Evolutionary conservation across 2,888 invertebrate species (phyloP).

Genomic region (Linnaemya vulpina): DNA sequence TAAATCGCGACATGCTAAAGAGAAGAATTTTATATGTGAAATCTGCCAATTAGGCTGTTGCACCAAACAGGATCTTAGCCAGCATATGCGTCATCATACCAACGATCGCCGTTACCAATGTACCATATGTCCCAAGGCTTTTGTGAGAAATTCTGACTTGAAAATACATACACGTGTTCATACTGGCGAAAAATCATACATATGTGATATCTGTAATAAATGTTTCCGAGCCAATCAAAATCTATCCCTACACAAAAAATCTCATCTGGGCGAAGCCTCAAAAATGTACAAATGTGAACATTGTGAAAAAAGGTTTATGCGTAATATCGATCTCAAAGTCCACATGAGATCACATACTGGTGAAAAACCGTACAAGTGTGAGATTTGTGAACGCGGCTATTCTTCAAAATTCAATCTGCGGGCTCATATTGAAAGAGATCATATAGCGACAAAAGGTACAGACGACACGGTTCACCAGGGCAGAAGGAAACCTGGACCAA

Average conservation of each 20-base stretch:
- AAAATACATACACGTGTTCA: conserved; percentile 80
- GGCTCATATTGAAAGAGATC: conserved; percentile 79
- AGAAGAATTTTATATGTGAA: conserved; percentile 80
- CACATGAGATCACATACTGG: conserved; percentile 81
- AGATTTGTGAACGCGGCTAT: conserved; percentile 78
- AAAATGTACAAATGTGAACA: conserved; percentile 80
- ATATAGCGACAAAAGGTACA: conserved; percentile 70
- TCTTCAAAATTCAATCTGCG: conserved; percentile 80
- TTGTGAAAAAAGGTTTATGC: conserved; percentile 80
- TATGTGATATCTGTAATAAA: conserved; percentile 79
- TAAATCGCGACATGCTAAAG: conserved; percentile 79
- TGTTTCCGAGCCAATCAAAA: conserved; percentile 81
- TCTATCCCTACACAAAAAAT: conserved; percentile 80
- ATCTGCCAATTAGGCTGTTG: conserved; percentile 77
- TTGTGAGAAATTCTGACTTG: conserved; percentile 80
- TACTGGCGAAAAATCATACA: conserved; percentile 80
- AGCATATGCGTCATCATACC: conserved; percentile 80
- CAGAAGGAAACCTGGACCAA: conserved; percentile 72
- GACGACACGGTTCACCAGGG: conserved; percentile 19
- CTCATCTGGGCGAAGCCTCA: conserved; percentile 77
- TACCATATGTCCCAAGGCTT: conserved; percentile 78
- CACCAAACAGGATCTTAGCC: conserved; percentile 79
- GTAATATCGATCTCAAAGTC: conserved; percentile 81
- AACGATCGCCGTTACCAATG: conserved; percentile 80
- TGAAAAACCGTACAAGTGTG: conserved; percentile 80